Base-by-base conservation (phyloP, 1,140 invertebrate genomes). In the Lasioglossum baleicum region DNA sequence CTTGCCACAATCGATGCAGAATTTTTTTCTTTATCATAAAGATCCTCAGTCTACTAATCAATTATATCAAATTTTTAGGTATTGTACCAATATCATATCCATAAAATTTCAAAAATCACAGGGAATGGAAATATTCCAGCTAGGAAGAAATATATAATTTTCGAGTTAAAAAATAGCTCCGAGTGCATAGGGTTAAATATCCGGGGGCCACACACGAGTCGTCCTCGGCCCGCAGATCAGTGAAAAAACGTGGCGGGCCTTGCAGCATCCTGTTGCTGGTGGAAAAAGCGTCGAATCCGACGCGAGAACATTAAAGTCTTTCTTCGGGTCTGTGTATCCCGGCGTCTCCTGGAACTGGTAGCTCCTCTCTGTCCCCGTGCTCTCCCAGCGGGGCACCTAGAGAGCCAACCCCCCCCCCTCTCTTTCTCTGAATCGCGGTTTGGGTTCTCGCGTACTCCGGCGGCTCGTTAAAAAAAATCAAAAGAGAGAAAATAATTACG, bases 401-500 rank as follows among this genome's bases (percentile, higher is more conserved):
- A 51, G 60, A 7, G n/a, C 31, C 22, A 40, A 35, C 53, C 40
- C 44, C 56, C 48, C 22, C 31, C 56, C 8, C 26, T 26, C 26
- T 63, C 48, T 13, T 51, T 58, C 63, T 68, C 48, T 66, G 31
- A 60, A 56, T 74, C 68, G 73, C 66, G 6, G 11, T 31, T 35
- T 26, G 17, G 56, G 44, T 26, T 76, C 64, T 40, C 56, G 64
- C 70, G 68, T 65, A 22, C 64, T 80, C 64, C 48, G 60, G 60
- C 61, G 64, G 73, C 81, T 83, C 81, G 70, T 83, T 81, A 82
- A 84, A 86, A 58, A 86, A 84, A 86, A 86, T 81, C 58, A 81
- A 83, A 83, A 81, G 60, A 82, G 78, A 81, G 58, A 86, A 87
- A 84, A 80, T 87, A 86, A 86, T 87, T 85, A 86, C 58, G 78